Evolutionary conservation across 2,888 invertebrate genomes (phyloP), one percentile per base, ranked within the genome.

Genomic region (Vanessa cardui): DNA sequence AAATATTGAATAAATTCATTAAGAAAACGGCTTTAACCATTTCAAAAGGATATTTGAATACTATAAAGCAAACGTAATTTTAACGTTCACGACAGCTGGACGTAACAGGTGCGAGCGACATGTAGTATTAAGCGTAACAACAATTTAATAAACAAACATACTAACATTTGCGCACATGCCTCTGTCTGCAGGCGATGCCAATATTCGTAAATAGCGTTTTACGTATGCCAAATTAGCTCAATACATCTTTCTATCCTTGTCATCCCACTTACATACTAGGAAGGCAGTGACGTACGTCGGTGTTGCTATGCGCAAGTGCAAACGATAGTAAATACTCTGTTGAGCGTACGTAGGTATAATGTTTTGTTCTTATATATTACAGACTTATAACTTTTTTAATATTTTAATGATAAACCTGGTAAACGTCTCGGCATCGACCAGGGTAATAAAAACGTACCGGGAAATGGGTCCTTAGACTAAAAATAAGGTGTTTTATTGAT

Each of bases 81-180:
- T 71, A 66, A 71, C 68, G 70, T 71, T 26, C 62, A 58, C 69
- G 81, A 83, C 86, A 87, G 85, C 81, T 86, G 88, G 76, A 66
- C 54, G 68, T 68, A 80, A 82, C 87, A 88, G 87, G 85, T 88
- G 87, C 67, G 69, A 56, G 87, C 66, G 70, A 52, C 64, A 49
- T 60, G 66, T 65, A 58, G 52, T 65, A 71, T 64, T 67, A 60
- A 70, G 63, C 67, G 67, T 69, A 67, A 69, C 69, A 64, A 58
- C 47, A 62, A 50, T 72, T 68, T 66, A 62, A 65, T 67, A 74
- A 72, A 74, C 72, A 73, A 69, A 74, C 68, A 70, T 68, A 71
- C 70, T 62, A 67, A 66, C 66, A 69, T 71, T 72, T 66, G 69
- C 58, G 58, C 62, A 52, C 71, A 68, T 60, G 64, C 59, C 58